A percentile compares a stretch with the other conserved stretches of the same genome.
phyloP scores from a whole-genome alignment of 2,113 vertebrate genomes.

The Alouatta palliata region DNA sequence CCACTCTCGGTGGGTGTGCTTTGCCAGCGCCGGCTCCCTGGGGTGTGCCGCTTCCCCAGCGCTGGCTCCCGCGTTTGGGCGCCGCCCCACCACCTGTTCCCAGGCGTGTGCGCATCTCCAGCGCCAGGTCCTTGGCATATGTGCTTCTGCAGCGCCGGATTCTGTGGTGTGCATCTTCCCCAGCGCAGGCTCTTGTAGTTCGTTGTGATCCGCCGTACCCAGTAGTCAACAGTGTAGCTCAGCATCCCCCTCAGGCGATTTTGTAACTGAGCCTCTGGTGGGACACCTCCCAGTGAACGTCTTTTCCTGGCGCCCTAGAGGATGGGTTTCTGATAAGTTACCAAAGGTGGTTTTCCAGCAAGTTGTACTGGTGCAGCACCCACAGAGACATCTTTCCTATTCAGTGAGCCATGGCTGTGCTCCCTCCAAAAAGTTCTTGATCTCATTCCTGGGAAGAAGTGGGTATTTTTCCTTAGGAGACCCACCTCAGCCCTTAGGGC shows the following conservation, averaged over 20 bases:
- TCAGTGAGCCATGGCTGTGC: neutral
- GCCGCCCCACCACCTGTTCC: neutral
- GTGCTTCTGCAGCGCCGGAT: too few relatives aligned
- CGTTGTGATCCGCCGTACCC: neutral
- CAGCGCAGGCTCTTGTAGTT: neutral
- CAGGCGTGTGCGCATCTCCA: neutral
- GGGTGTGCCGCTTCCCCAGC: neutral
- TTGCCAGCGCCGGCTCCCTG: neutral
- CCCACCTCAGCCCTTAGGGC: neutral
- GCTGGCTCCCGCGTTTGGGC: neutral
- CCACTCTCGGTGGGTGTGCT: neutral
- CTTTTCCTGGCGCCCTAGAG: neutral
- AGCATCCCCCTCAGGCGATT: neutral
- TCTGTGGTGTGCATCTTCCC: neutral
- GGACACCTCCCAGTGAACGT: neutral
- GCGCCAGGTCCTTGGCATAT: neutral
- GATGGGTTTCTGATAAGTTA: neutral
- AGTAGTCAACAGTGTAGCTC: neutral
- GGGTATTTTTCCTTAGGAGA: neutral
- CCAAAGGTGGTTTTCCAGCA: neutral
- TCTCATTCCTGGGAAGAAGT: too few relatives aligned
- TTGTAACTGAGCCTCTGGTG: neutral
- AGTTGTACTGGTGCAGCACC: neutral
- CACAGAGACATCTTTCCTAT: neutral
- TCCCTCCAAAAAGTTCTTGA: neutral